These are phyloP conservation scores for Clytia hemisphaerica DNA, from an alignment of 30 jellyfish, hydroid and myxozoan species.

Conservation along the genomic window DNA sequence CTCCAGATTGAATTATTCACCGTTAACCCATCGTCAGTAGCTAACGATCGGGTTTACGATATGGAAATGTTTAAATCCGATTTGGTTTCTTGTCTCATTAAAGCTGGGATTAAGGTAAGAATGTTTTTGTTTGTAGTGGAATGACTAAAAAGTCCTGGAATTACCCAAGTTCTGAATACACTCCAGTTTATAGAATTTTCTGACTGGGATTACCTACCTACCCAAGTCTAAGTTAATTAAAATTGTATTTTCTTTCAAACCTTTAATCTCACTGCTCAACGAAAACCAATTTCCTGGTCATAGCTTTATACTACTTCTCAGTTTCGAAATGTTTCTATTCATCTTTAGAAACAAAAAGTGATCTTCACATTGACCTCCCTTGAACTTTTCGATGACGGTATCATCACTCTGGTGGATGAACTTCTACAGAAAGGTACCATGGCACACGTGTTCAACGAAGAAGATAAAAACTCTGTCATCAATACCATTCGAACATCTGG, in stretches of 20 bases:
- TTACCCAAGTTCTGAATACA: too few species aligned
- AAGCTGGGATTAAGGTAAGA: conserved; percentile 62
- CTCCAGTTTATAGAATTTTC: too few species aligned
- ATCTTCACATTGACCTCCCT: conserved; percentile 45
- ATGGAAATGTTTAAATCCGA: conserved; percentile 48
- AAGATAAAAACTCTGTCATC: conserved; percentile 50
- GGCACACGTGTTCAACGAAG: conserved; percentile 62
- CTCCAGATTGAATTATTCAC: conserved; percentile 47
- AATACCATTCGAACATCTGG: conserved; percentile 76
- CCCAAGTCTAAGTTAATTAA: too few species aligned
- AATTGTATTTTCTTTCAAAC: too few species aligned
- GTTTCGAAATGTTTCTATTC: too few species aligned
- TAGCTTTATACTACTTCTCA: background rate
- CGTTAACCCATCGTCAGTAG: conserved; percentile 40
- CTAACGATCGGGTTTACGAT: conserved; percentile 40
- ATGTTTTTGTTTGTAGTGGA: background rate
- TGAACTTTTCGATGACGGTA: conserved; percentile 53
- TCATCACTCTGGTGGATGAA: conserved; percentile 47
- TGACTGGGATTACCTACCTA: too few species aligned
- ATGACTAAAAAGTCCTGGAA: background rate
- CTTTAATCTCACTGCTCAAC: background rate
- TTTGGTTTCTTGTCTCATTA: conserved; percentile 42
- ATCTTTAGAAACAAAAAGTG: conserved; percentile 37
- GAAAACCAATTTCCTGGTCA: background rate
- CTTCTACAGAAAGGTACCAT: conserved; percentile 51